Evolutionary conservation across 2,888 invertebrate species (phyloP).

Genomic region (Erebia palarica): DNA sequence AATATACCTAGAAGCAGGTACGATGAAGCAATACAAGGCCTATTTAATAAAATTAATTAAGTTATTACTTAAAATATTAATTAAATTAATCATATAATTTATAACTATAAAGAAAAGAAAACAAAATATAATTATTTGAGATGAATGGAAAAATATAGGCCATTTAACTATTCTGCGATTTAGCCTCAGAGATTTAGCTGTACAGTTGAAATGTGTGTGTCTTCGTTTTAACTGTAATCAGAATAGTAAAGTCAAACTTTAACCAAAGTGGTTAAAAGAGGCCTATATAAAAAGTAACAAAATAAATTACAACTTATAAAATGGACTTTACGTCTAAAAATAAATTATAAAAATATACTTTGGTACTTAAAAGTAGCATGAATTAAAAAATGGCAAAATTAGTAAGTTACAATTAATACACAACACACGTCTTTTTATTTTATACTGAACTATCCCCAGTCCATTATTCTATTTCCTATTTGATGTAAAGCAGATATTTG

Average conservation of each 20-base stretch:
- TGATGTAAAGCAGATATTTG: too few species aligned
- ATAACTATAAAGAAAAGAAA: neutral
- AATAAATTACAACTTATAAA: constrained; percentile 13
- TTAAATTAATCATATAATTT: neutral
- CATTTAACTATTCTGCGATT: neutral
- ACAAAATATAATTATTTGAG: constrained; percentile 6
- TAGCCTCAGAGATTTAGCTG: neutral
- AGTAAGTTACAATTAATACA: constrained; percentile 28
- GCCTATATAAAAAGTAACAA: neutral
- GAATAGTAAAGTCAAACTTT: neutral
- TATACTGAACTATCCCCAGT: neutral
- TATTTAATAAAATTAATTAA: constrained; percentile 17
- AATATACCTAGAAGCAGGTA: constrained; percentile 71
- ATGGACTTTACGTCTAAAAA: constrained; percentile 7
- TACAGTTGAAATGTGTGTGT: neutral
- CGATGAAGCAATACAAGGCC: constrained; percentile 53
- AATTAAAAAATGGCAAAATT: constrained; percentile 16
- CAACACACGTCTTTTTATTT: neutral
- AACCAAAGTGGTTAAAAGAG: neutral
- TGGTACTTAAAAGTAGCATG: constrained; percentile 21
- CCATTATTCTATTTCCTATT: neutral
- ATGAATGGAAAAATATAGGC: neutral
- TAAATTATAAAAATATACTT: constrained; percentile 24
- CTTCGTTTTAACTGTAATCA: neutral
- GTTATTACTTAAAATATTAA: constrained; percentile 5